Evolutionary conservation across 2,888 invertebrate species (phyloP).

Genomic region (Clusia tigrina): DNA sequence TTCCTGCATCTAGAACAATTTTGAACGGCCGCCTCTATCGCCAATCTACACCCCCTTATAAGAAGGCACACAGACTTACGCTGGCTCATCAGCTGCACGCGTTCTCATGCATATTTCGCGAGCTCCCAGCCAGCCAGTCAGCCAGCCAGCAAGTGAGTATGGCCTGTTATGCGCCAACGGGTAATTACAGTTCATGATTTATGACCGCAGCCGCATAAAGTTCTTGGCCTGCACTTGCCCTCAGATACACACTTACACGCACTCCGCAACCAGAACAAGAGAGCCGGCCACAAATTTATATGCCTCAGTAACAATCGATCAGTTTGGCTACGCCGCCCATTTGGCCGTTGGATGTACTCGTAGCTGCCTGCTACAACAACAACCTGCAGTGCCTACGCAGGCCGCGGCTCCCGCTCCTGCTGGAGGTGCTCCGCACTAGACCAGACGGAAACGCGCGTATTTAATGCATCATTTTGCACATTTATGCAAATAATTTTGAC

Average conservation of each 20-base stretch:
- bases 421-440: slow-evolving; percentile 2
- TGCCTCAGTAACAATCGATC: slow-evolving; percentile 54
- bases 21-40: not conserved
- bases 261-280: not conserved
- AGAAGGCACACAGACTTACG: not conserved
- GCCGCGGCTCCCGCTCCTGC: too few species aligned
- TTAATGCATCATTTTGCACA: slow-evolving; percentile 15
- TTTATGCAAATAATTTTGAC: slow-evolving; percentile 20
- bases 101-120: slow-evolving; percentile 6
- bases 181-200: slow-evolving; percentile 64
- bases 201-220: slow-evolving; percentile 39
- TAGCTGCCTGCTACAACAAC: not conserved
- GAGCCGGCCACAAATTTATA: not conserved
- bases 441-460: slow-evolving; percentile 9
- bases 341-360: not conserved
- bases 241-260: not conserved
- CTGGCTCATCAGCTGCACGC: slow-evolving; percentile 20
- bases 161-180: slow-evolving; percentile 55
- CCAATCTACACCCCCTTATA: too few species aligned
- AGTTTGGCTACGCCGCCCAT: slow-evolving; percentile 42
- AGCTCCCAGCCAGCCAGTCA: not conserved
- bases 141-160: not conserved
- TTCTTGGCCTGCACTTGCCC: slow-evolving; percentile 14
- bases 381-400: slow-evolving; percentile 1
- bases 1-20: not conserved